Evolutionary conservation across 2,888 invertebrate genomes (phyloP).

Genomic region (Petrophora chlorosata): DNA sequence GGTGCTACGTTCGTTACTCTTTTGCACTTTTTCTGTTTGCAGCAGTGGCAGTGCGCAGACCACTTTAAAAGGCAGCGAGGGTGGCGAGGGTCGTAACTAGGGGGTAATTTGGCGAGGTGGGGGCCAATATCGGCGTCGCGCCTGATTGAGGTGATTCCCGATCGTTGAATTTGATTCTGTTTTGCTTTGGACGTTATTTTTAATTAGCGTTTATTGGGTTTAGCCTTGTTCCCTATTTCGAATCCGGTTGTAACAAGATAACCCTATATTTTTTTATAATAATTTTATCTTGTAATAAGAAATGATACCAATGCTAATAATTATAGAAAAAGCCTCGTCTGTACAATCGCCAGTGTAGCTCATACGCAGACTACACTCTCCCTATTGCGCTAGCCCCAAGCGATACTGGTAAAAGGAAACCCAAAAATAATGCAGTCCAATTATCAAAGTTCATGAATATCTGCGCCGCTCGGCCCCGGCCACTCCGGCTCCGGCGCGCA

Average conservation of each 20-base stretch:
- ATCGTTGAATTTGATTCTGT: conserved; percentile 72
- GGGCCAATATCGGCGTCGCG: conserved; percentile 79
- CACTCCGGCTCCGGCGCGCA: conserved; percentile 34
- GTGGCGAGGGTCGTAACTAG: conserved; percentile 77
- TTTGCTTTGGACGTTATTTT: conserved; percentile 61
- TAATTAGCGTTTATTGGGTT: conserved; percentile 56
- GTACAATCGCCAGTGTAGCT: neutral
- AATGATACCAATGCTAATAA: neutral
- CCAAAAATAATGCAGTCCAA: conserved; percentile 37
- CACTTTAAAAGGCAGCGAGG: conserved; percentile 82
- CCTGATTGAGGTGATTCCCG: conserved; percentile 81
- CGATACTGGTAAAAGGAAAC: conserved; percentile 34
- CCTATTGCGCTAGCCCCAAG: conserved; percentile 7
- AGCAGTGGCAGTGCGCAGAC: conserved; percentile 81
- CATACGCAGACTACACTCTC: neutral
- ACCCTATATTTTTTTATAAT: neutral
- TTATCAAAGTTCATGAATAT: conserved; percentile 40
- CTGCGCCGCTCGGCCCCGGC: conserved; percentile 24
- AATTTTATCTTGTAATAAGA: neutral
- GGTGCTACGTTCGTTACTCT: conserved; percentile 73
- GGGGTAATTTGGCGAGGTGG: conserved; percentile 82
- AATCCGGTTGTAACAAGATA: neutral
- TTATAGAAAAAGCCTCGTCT: neutral
- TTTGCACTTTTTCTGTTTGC: conserved; percentile 81
- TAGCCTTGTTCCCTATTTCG: conserved; percentile 17